Evolutionary conservation across 2,888 invertebrate species (phyloP).

Genomic region (Teleiodes luculella): DNA sequence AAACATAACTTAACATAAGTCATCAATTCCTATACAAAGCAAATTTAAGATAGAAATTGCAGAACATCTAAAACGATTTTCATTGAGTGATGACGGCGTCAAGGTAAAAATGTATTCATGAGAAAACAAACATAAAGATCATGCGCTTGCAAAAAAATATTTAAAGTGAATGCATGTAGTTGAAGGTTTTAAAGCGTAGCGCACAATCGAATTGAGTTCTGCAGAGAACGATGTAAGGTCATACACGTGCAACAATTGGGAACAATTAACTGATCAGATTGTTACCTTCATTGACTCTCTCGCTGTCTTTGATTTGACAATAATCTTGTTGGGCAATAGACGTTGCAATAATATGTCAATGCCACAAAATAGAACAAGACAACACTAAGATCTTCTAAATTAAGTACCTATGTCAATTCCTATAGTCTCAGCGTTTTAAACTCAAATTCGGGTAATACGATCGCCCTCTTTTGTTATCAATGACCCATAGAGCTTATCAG

Average conservation of each 20-base stretch:
- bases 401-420: too few species aligned
- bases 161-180: conserved; percentile 48
- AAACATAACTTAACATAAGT: too few species aligned
- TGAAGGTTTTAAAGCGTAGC: conserved; percentile 48
- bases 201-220: conserved; percentile 47
- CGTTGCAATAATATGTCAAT: conserved; percentile 4
- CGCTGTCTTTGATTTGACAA: conserved; percentile 35
- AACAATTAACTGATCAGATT: conserved; percentile 29
- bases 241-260: conserved; percentile 40
- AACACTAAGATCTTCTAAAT: too few species aligned
- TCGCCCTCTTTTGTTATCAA: conserved; percentile 10
- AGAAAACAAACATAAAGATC: background rate
- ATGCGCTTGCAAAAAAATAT: conserved; percentile 15
- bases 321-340: conserved; percentile 29
- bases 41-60: too few species aligned
- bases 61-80: background rate
- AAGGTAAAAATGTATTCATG: conserved; percentile 7
- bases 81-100: background rate
- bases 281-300: conserved; percentile 43
- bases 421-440: background rate
- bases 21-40: too few species aligned
- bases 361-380: background rate
- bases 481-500: conserved; percentile 10
- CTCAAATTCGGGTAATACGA: background rate
- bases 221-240: conserved; percentile 59